A percentile compares a stretch with the other conserved stretches of the same genome.
These are phyloP conservation scores for Agrotis puta DNA, from an alignment of 2,888 invertebrate species.

Conservation along the genomic window DNA sequence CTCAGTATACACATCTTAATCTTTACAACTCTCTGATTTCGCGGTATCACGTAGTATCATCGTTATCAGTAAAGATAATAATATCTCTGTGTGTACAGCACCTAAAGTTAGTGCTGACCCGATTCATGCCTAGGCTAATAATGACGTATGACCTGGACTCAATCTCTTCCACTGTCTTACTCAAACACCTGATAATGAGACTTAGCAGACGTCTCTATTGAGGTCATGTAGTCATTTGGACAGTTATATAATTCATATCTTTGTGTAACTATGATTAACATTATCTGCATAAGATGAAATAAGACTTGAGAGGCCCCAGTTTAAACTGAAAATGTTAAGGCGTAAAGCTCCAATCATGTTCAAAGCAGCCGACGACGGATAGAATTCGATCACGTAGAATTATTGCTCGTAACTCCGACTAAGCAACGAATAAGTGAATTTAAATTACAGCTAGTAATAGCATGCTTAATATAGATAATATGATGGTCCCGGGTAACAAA, in stretches of 20 bases:
- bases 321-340: conserved; percentile 34
- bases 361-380: conserved; percentile 45
- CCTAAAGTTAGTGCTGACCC: conserved; percentile 86
- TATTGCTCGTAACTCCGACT: conserved; percentile 51
- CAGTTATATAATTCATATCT: conserved; percentile 56
- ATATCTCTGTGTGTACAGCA: conserved; percentile 78
- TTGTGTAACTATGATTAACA: conserved; percentile 41
- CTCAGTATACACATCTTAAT: conserved; percentile 74
- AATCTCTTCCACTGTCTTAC: conserved; percentile 76
- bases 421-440: conserved; percentile 61
- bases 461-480: conserved; percentile 60
- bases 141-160: conserved; percentile 86
- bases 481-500: conserved; percentile 58
- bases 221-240: conserved; percentile 68
- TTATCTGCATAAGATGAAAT: conserved; percentile 43
- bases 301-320: conserved; percentile 22
- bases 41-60: conserved; percentile 76
- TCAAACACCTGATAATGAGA: conserved; percentile 85
- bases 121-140: conserved; percentile 83
- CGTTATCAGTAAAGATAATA: conserved; percentile 73
- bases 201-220: conserved; percentile 75
- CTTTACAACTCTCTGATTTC: conserved; percentile 86
- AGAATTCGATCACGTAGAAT: conserved; percentile 54
- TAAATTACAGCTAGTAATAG: conserved; percentile 61
- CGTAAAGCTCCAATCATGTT: conserved; percentile 40